Evolutionary conservation across 2,888 invertebrate species (phyloP).

Genomic region (Cancer borealis): DNA sequence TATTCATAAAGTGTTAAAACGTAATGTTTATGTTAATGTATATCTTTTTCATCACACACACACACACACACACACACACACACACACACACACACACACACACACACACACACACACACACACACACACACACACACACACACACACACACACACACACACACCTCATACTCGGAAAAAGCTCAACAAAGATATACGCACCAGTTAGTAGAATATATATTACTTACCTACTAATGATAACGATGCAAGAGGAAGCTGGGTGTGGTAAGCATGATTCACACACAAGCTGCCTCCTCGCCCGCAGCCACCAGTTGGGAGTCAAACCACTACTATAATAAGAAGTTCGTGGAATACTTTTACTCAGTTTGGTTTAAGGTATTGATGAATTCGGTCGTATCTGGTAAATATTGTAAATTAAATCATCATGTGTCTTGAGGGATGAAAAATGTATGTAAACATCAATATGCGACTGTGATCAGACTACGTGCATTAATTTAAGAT

Average conservation of each 20-base stretch:
- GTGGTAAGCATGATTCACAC: background rate
- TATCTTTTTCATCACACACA: background rate
- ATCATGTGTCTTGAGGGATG: background rate
- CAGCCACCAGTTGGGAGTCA: background rate
- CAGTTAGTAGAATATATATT: background rate
- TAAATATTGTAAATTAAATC: background rate
- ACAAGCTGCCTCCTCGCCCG: background rate
- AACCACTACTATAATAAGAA: background rate
- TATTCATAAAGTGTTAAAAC: background rate
- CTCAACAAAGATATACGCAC: background rate
- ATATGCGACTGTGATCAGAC: background rate
- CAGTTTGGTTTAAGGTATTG: background rate
- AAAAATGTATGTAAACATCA: background rate
- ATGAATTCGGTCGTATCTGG: background rate
- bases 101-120: background rate
- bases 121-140: background rate
- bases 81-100: background rate
- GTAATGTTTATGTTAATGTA: background rate
- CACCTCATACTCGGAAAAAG: background rate
- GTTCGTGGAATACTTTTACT: background rate
- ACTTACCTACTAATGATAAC: background rate
- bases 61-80: background rate
- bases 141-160: constrained; percentile 8
- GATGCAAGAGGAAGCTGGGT: background rate
- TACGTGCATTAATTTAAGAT: background rate